Base-by-base conservation (phyloP, 2,888 invertebrate genomes). In the Yponomeuta cagnagella region DNA sequence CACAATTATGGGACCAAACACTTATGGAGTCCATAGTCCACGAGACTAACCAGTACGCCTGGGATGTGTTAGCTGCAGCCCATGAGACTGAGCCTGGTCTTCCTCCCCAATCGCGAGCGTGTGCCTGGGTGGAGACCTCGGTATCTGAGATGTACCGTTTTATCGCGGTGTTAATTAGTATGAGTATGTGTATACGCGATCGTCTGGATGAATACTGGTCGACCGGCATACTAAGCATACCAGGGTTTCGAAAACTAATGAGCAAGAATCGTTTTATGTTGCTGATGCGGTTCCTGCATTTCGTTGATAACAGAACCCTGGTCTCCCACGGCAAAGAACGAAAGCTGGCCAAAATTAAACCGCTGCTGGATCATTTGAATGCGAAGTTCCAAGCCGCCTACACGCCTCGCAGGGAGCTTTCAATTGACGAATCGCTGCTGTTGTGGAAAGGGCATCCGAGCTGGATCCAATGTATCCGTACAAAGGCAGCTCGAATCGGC, bases 381-480 rank as follows among this genome's bases (percentile, higher is more conserved):
- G 2, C 8, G 0, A 75, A 74, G 63, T 75, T 75, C 66, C 10
- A 31, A 12, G 15, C 23, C 2, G 2, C 71, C 72, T 70, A 71
- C 48, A 71, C 10, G 23, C 68, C 71, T 30, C 68, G 63, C 64
- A 58, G 68, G 52, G 69, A 73, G 4, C 12, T 75, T 1, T 9
- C 70, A 12, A 52, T 76, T 65, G 76, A 78, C 69, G 76, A 78
- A 73, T 78, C 78, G 10, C 71, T 77, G 68, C 74, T 78, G 48
- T 75, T 76, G 70, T 78, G 75, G 74, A 78, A 76, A 68, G 77
- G 76, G 30, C 72, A 74, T 6, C 66, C 79, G 33, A 73, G 73
- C 68, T 78, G 76, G 75, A 72, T 73, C 4, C 80, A 79, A 73
- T 79, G 76, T 69, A 78, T 77, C 64, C 76, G 77, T 10, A 75